Conservation (phyloP, 2,888 invertebrate genomes). For the Polia nebulosa region DNA sequence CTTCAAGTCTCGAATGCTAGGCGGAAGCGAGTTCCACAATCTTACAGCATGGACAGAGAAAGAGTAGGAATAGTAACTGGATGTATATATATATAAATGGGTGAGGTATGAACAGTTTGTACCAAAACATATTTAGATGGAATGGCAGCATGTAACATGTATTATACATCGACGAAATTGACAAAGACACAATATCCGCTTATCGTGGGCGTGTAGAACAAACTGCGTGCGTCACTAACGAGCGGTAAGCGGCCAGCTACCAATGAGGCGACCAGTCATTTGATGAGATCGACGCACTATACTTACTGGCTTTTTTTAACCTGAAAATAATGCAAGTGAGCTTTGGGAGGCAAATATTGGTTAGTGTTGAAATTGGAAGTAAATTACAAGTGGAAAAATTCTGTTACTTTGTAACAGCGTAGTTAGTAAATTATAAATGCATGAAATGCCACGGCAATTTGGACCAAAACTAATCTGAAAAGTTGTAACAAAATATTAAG, state of each 20-base stretch:
- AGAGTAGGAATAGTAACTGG: no score
- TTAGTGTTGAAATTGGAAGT: not conserved
- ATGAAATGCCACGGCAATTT: not conserved
- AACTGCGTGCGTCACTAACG: slow-evolving; percentile 22
- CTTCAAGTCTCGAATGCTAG: no score
- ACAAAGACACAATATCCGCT: slow-evolving; percentile 14
- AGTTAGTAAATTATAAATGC: slow-evolving; percentile 21
- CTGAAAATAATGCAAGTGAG: slow-evolving; percentile 2
- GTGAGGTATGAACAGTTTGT: no score
- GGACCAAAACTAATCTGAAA: slow-evolving; percentile 20
- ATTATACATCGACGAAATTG: slow-evolving; percentile 8
- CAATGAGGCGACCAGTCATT: not conserved
- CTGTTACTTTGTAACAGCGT: not conserved
- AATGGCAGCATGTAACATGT: not conserved
- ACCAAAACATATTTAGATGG: no score
- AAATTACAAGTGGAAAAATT: not conserved
- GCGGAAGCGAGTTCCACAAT: no score
- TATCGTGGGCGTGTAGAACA: not conserved
- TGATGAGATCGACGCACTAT: slow-evolving; percentile 11
- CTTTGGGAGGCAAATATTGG: not conserved
- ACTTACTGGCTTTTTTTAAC: slow-evolving; percentile 25
- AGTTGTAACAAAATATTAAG: slow-evolving; percentile 15
- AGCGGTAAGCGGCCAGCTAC: not conserved
- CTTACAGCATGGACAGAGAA: no score
- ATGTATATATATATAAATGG: no score